phyloP scores from a whole-genome alignment of 2,888 invertebrate species.

The Xylocampa areola region DNA sequence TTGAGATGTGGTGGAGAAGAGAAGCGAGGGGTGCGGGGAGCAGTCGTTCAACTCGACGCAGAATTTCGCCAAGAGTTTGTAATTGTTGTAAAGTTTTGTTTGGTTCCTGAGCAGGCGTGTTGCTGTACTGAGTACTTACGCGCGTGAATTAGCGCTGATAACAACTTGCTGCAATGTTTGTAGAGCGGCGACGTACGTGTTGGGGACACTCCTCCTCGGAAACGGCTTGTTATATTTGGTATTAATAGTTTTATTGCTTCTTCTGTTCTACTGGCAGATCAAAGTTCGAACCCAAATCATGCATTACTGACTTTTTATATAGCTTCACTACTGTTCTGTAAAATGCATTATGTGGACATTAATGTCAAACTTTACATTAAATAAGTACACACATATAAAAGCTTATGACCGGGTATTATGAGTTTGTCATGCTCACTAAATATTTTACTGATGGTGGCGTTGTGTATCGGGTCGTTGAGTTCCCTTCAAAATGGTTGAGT shows the following conservation, averaged over 20 bases:
- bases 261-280: too few species aligned
- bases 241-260: background rate
- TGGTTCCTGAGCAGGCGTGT: conserved; percentile 25
- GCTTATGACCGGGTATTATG: too few species aligned
- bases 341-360: too few species aligned
- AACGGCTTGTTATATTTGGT: background rate
- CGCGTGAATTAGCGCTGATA: conserved; percentile 15
- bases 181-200: background rate
- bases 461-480: too few species aligned
- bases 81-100: conserved; percentile 35
- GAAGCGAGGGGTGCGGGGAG: background rate
- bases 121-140: background rate
- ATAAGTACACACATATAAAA: too few species aligned
- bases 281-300: too few species aligned
- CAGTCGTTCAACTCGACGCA: conserved; percentile 12
- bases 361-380: too few species aligned
- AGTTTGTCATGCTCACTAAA: too few species aligned
- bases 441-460: too few species aligned
- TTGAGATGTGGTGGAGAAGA: background rate
- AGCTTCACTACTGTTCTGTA: too few species aligned
- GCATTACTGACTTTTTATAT: too few species aligned
- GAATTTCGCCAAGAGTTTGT: conserved; percentile 19
- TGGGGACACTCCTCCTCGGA: background rate
- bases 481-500: too few species aligned
- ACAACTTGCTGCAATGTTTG: background rate